Conservation (phyloP, 2,113 vertebrate genomes). For the Geococcyx californianus region DNA sequence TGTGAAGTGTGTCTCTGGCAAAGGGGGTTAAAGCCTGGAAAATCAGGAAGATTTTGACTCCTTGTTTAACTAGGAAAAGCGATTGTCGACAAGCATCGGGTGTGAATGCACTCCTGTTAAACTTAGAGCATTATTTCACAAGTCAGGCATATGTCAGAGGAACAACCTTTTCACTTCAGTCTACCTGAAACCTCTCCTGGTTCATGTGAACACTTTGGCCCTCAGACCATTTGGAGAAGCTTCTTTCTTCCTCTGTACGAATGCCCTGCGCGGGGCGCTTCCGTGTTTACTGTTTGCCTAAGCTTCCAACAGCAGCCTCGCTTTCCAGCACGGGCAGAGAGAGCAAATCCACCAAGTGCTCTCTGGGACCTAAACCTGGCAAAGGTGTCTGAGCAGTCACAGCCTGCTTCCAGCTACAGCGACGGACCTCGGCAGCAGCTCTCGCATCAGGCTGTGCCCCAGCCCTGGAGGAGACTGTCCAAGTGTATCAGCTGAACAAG, state of each 20-base stretch:
- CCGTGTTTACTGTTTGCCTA: not conserved
- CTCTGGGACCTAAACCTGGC: not conserved
- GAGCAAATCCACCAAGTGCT: not conserved
- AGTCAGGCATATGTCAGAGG: not conserved
- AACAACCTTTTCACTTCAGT: not conserved
- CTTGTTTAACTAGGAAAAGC: not conserved
- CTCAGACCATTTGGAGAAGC: not conserved
- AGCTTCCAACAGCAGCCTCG: not conserved
- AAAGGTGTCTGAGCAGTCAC: fast-evolving
- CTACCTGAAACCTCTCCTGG: not conserved
- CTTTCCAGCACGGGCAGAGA: not conserved
- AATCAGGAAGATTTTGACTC: not conserved
- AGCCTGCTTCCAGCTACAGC: not conserved
- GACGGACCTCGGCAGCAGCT: not conserved
- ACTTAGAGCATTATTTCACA: not conserved
- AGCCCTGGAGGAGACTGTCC: not conserved
- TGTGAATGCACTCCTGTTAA: not conserved
- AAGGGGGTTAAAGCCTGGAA: not conserved
- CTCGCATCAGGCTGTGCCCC: not conserved
- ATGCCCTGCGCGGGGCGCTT: not conserved
- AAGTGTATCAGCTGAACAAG: not conserved
- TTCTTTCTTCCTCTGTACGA: not conserved
- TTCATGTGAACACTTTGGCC: not conserved
- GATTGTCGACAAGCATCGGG: not conserved
- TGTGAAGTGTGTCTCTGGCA: not conserved